phyloP scores from a whole-genome alignment of 2,113 vertebrate genomes.

The Benitochromis conjunctus region DNA sequence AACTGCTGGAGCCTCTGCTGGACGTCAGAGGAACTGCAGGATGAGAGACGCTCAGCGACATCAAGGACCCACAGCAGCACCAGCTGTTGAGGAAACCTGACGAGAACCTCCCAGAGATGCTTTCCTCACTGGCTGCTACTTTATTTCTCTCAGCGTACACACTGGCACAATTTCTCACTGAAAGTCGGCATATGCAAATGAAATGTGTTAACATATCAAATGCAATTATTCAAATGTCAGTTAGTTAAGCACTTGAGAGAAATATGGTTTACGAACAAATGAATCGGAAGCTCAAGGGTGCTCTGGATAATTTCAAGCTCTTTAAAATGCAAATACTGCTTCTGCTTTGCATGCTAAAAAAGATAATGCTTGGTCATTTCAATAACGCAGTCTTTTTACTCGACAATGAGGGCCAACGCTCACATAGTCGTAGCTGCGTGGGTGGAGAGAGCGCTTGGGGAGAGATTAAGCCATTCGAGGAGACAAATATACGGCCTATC shows the following conservation, averaged over 20 bases:
- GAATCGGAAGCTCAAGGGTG: conserved; percentile 11
- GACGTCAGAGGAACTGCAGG: not conserved
- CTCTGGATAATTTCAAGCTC: conserved; percentile 38
- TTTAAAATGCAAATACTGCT: conserved; percentile 55
- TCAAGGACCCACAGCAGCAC: not conserved
- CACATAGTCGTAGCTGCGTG: conserved; percentile 32
- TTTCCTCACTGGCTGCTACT: not conserved
- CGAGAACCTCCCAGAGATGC: not conserved
- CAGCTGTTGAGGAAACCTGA: not conserved
- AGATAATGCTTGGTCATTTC: conserved; percentile 51
- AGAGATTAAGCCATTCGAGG: conserved; percentile 32
- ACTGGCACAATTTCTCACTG: not conserved
- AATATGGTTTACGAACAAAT: conserved; percentile 19
- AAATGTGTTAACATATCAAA: not conserved
- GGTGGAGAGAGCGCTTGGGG: conserved; percentile 32
- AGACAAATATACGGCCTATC: conserved; percentile 4
- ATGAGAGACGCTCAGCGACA: fast-evolving
- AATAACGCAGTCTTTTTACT: conserved; percentile 47
- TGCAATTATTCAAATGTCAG: conserved; percentile 31
- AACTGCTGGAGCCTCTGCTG: not conserved
- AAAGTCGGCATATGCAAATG: not conserved
- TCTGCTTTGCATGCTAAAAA: conserved; percentile 35
- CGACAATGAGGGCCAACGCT: conserved; percentile 22
- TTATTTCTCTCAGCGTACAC: not conserved
- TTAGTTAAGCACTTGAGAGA: conserved; percentile 21